Evolutionary conservation across 2,888 invertebrate genomes (phyloP), one percentile per base, ranked within the genome.

Genomic region (Vesta saturnalis): DNA sequence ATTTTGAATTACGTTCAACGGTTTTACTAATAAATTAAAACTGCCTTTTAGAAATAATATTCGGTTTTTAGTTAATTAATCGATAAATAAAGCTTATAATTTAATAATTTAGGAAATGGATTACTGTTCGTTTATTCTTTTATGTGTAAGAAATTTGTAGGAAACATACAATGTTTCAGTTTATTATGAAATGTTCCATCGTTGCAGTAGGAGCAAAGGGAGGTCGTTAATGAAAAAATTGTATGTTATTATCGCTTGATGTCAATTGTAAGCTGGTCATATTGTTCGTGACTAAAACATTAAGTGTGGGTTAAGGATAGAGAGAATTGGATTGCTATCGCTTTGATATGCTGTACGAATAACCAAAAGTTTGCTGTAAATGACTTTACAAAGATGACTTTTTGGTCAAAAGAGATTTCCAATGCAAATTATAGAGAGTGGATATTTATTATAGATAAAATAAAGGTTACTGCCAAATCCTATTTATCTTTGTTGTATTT

Each of bases 231-330:
- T 39, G 58, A 30, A 18, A 58, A 66, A 66, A 71, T 67, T 69
- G 58, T 63, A 73, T 73, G 75, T 72, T 77, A 73, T 76, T 75
- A 76, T 77, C 76, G 73, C 70, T 74, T 52, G 74, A 75, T 72
- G 71, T 72, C 73, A 73, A 72, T 76, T 72, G 72, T 74, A 76
- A 76, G 73, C 75, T 72, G 76, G 77, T 75, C 77, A 77, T 77
- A 78, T 78, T 77, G 77, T 78, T 76, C 77, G 77, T 77, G 79
- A 76, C 74, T 73, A 76, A 78, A 78, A 79, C 78, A 77, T 77
- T 76, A 78, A 77, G 76, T 72, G 71, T 47, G 54, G n/a, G 16
- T 23, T 21, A 39, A 39, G 47, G 61, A 61, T 62, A 43, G 61
- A 57, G 43, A 18, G 46, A 60, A 60, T 66, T 56, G 66, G 61